Evolutionary conservation across 2,113 vertebrate genomes (phyloP).

Genomic region (Lasiurus borealis): DNA sequence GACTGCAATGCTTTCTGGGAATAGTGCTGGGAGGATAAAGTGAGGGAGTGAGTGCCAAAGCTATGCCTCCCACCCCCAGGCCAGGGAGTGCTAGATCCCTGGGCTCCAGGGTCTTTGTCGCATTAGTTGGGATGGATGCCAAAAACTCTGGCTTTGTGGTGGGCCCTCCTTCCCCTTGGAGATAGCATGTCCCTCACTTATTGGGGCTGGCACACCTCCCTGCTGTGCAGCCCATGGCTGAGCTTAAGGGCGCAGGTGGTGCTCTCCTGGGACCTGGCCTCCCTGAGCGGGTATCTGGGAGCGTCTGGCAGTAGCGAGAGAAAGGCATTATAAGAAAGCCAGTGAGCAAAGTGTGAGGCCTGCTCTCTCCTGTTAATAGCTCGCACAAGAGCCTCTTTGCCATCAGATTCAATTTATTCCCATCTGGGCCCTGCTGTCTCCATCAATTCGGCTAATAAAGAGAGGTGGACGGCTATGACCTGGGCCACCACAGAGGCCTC

Average conservation of each 20-base stretch:
- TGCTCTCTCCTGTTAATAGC: conserved; percentile 82
- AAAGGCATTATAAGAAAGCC: conserved; percentile 45
- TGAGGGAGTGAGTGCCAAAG: neutral
- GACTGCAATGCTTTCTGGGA: neutral
- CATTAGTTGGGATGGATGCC: neutral
- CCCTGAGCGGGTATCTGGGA: neutral
- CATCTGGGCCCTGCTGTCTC: conserved; percentile 90
- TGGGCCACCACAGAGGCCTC: conserved; percentile 87
- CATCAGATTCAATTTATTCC: conserved; percentile 90
- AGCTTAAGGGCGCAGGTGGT: neutral
- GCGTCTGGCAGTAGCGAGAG: neutral
- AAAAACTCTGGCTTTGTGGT: neutral
- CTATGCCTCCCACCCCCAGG: neutral
- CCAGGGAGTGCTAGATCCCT: neutral
- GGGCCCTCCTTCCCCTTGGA: neutral
- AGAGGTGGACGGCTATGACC: conserved; percentile 91
- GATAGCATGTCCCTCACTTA: neutral
- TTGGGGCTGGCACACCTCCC: neutral
- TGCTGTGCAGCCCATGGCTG: neutral
- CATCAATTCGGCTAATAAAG: conserved; percentile 94
- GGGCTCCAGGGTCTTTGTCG: neutral
- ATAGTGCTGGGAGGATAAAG: neutral
- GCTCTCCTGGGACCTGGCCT: neutral
- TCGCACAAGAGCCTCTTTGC: conserved; percentile 87
- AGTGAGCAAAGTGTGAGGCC: conserved; percentile 72